Base-by-base conservation (phyloP, 2,797 vertebrate genomes). In the Rhinophrynus dorsalis region DNA sequence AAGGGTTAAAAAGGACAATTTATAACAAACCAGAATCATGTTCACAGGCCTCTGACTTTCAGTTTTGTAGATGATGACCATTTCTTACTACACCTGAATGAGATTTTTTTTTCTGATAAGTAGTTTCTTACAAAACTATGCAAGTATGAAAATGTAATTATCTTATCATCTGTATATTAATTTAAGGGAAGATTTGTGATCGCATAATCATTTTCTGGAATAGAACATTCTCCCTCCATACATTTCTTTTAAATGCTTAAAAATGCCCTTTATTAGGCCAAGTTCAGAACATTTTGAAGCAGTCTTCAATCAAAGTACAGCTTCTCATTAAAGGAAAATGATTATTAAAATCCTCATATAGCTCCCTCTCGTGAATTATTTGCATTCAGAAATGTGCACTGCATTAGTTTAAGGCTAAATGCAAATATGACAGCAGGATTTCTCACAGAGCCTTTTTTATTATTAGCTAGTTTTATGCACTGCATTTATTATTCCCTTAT, bases 341-440 rank as follows among this genome's bases (percentile, higher is more conserved):
- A 87, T 88, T 86, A 87, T 86, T 84, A 86, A 87, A 84, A 85
- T 81, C 82, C 81, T 86, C 81, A 84, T 88, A 87, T 89, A 85
- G 83, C 87, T 87, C 86, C 83, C 86, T 87, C 84, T 86, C 29
- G 82, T 87, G 90, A 91, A 86, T 89, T 90, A 89, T 87, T 89
- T 91, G 86, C 86, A 90, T 88, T 90, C 79, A 78, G 84, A 86
- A 88, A 86, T 86, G 86, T 88, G 85, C 81, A 83, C 12, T 76
- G 83, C 82, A 87, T 88, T 87, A 82, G 82, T 88, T 91, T 88
- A 87, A 87, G 88, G 82, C 81, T 88, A 89, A 89, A 90, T 88
- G 87, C 86, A 91, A 89, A 89, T 89, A 87, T 78, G 85, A 89
- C 89, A 91, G 88, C 82, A 52, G 85, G 88, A 85, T 84, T 85